A percentile compares a stretch with the other conserved stretches of the same genome.
phyloP scores from a whole-genome alignment of 2,113 vertebrate species.

The Scatophagus argus region DNA sequence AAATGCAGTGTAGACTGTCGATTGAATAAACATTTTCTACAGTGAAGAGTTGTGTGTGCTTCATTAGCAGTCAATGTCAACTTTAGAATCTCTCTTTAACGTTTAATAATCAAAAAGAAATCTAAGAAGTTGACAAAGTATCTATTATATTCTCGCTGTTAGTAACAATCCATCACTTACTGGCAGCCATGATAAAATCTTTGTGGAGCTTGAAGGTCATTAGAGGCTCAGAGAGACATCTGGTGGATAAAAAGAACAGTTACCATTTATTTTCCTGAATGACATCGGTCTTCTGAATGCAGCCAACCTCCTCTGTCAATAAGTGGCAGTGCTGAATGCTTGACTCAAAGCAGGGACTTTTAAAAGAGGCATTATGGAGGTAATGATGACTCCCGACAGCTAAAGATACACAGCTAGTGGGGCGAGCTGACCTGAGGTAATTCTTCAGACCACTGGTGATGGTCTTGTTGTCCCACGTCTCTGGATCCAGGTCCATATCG shows the following conservation, averaged over 20 bases:
- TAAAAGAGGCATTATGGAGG: slow-evolving; percentile 58
- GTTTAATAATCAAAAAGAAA: not conserved
- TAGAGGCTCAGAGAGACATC: slow-evolving; percentile 96
- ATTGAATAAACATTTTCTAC: not conserved
- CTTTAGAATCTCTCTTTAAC: not conserved
- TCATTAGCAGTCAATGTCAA: not conserved
- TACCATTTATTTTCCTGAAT: slow-evolving; percentile 48
- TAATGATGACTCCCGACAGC: slow-evolving; percentile 56
- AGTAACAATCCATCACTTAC: slow-evolving; percentile 86
- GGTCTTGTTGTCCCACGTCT: slow-evolving; percentile 98
- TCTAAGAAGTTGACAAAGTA: not conserved
- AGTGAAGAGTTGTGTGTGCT: not conserved
- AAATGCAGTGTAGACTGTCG: not conserved
- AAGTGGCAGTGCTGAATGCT: slow-evolving; percentile 20
- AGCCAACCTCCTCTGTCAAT: slow-evolving; percentile 29
- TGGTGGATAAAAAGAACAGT: slow-evolving; percentile 66
- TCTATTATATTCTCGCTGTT: not conserved
- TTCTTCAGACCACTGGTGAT: slow-evolving; percentile 98
- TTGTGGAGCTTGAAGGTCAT: slow-evolving; percentile 98
- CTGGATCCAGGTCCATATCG: slow-evolving; percentile 94
- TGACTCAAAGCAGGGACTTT: slow-evolving; percentile 42
- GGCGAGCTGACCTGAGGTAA: slow-evolving; percentile 94
- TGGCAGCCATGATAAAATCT: slow-evolving; percentile 97
- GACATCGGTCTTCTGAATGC: slow-evolving; percentile 40
- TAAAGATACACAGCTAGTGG: slow-evolving; percentile 40